A percentile compares a stretch with the other conserved stretches of the same genome.
Conservation (phyloP, 2,888 invertebrate genomes). For the Caenorhabditis virilis region DNA sequence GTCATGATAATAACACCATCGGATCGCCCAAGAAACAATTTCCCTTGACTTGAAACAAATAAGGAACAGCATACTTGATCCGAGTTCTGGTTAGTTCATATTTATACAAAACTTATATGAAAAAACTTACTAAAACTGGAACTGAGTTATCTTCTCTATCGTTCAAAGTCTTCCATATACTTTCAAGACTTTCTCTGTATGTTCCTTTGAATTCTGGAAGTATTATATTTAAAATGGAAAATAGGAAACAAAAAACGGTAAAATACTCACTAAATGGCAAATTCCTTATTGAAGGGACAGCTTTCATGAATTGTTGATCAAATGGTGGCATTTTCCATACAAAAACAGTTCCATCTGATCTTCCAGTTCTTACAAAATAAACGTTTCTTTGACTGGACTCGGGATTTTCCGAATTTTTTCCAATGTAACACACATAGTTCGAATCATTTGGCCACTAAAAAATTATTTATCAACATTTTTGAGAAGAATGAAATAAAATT, state of each 20-base stretch:
- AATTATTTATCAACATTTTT: slow-evolving; percentile 1
- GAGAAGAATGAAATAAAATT: too few species aligned
- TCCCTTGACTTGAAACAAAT: slow-evolving; percentile 88
- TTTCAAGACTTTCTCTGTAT: slow-evolving; percentile 42
- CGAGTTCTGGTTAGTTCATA: slow-evolving; percentile 35
- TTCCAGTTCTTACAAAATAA: slow-evolving; percentile 11
- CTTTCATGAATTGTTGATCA: slow-evolving; percentile 49
- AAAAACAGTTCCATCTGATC: slow-evolving; percentile 38
- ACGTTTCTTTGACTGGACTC: slow-evolving; percentile 2
- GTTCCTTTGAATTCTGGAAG: slow-evolving; percentile 56
- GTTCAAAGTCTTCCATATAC: slow-evolving; percentile 46
- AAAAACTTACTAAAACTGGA: slow-evolving; percentile 33
- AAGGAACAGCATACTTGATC: slow-evolving; percentile 75
- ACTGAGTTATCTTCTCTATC: slow-evolving; percentile 30
- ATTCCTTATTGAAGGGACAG: slow-evolving; percentile 28
- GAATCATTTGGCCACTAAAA: slow-evolving; percentile 45
- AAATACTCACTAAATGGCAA: slow-evolving; percentile 40
- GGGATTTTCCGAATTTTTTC: background rate
- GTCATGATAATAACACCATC: slow-evolving; percentile 95
- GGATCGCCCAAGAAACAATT: slow-evolving; percentile 89
- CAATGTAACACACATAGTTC: slow-evolving; percentile 25
- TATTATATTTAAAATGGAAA: background rate
- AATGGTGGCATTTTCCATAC: slow-evolving; percentile 50
- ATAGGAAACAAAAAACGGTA: background rate
- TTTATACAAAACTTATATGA: background rate